Evolutionary conservation across 2,888 invertebrate species (phyloP).

Genomic region (Meliscaeva auricollis): DNA sequence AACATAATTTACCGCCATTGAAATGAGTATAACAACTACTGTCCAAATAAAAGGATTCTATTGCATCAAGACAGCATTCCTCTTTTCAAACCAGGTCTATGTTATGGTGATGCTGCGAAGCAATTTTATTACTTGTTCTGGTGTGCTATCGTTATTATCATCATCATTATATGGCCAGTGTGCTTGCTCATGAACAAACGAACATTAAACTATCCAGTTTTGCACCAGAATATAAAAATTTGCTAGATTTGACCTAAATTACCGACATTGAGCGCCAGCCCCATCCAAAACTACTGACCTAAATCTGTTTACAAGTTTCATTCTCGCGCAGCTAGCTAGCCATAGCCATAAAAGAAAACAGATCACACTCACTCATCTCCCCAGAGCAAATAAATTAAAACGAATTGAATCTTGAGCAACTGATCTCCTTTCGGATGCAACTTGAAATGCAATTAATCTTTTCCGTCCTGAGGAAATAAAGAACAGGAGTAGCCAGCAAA

Average conservation of each 20-base stretch:
- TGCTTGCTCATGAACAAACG: conserved; percentile 4
- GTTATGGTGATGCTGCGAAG: not conserved
- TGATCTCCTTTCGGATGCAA: conserved; percentile 70
- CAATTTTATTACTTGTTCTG: not conserved
- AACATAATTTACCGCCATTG: not conserved
- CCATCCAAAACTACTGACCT: conserved; percentile 59
- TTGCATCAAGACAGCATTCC: conserved; percentile 63
- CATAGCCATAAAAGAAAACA: conserved; percentile 5
- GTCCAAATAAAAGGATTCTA: conserved; percentile 32
- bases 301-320: conserved; percentile 48
- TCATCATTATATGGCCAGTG: conserved; percentile 6
- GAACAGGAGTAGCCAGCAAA: conserved; percentile 59
- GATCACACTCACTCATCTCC: conserved; percentile 67
- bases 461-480: conserved; percentile 50
- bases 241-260: conserved; percentile 58
- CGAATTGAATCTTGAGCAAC: conserved; percentile 71
- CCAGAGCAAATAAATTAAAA: conserved; percentile 69
- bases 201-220: conserved; percentile 59
- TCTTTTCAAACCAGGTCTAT: conserved; percentile 47
- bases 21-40: conserved; percentile 4
- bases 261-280: conserved; percentile 35
- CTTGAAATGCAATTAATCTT: conserved; percentile 69
- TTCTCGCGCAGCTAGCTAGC: conserved; percentile 18
- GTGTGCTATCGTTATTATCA: conserved; percentile 36
- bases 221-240: conserved; percentile 36